These are phyloP conservation scores for Dissostichus mawsoni DNA, from an alignment of 2,113 vertebrate genomes.

Conservation along the genomic window DNA sequence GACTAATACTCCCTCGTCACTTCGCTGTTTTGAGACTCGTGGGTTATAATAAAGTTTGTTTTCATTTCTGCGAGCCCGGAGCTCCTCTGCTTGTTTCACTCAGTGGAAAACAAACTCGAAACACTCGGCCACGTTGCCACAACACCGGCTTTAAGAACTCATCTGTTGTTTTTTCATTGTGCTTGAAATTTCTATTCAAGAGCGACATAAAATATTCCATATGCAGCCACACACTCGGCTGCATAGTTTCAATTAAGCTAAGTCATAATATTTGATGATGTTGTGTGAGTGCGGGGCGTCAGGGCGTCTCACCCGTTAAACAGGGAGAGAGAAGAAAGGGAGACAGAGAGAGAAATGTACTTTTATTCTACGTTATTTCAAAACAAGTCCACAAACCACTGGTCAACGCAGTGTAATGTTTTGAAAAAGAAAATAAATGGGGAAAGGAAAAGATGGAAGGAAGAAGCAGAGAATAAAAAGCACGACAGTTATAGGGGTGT, in stretches of 20 bases:
- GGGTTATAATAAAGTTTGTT: conserved; percentile 32
- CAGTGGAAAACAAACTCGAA: conserved; percentile 53
- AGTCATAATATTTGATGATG: conserved; percentile 73
- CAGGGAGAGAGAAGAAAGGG: conserved; percentile 30
- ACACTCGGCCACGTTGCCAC: conserved; percentile 62
- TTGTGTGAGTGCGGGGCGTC: conserved; percentile 44
- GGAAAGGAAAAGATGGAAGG: no score
- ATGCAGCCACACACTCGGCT: conserved; percentile 46
- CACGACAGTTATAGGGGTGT: no score
- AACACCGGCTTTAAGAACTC: conserved; percentile 50
- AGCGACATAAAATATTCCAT: conserved; percentile 62
- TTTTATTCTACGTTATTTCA: background rate
- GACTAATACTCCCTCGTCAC: conserved; percentile 27
- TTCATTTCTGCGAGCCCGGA: conserved; percentile 14
- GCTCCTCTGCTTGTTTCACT: conserved; percentile 11
- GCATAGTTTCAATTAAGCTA: conserved; percentile 67
- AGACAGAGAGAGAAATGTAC: background rate
- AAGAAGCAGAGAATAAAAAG: no score
- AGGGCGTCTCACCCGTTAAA: conserved; percentile 57
- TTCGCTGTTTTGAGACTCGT: conserved; percentile 33
- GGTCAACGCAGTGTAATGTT: background rate
- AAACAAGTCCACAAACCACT: conserved; percentile 30
- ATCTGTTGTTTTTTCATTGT: conserved; percentile 63
- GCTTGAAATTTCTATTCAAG: conserved; percentile 67
- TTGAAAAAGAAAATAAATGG: background rate